These are phyloP conservation scores for Lasaia peninsularis DNA, from an alignment of 1,140 invertebrate genomes.

Conservation along the genomic window DNA sequence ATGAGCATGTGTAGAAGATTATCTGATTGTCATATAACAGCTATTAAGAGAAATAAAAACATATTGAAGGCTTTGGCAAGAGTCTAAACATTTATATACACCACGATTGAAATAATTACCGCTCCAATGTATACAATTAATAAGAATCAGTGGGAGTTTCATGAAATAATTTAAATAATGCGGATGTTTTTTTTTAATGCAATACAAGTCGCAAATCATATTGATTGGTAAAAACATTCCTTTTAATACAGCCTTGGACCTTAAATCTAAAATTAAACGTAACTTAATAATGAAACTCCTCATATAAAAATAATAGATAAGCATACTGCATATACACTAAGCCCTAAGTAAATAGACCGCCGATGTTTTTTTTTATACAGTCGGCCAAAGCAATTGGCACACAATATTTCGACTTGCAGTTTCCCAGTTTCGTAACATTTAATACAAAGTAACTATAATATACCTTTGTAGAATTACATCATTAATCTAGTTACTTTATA, in stretches of 20 bases:
- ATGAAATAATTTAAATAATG: background rate
- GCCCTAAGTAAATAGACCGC: conserved; percentile 72
- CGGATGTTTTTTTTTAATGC: background rate
- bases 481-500: too few species aligned
- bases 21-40: background rate
- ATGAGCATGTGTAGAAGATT: background rate
- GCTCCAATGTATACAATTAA: background rate
- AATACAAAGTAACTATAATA: too few species aligned
- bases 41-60: background rate
- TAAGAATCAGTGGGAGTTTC: background rate
- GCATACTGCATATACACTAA: conserved; percentile 49
- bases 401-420: too few species aligned
- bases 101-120: background rate
- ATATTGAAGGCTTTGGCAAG: background rate
- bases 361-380: conserved; percentile 40
- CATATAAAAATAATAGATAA: conserved; percentile 69
- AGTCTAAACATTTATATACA: background rate
- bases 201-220: conserved; percentile 24
- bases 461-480: too few species aligned
- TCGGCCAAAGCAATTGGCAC: conserved; percentile 1
- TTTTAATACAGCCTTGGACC: conserved; percentile 73
- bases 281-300: conserved; percentile 70
- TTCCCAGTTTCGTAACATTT: too few species aligned
- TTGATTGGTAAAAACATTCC: conserved; percentile 53
- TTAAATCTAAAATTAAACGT: conserved; percentile 65